phyloP scores from a whole-genome alignment of 1,140 invertebrate species.

The Prorops nasuta region DNA sequence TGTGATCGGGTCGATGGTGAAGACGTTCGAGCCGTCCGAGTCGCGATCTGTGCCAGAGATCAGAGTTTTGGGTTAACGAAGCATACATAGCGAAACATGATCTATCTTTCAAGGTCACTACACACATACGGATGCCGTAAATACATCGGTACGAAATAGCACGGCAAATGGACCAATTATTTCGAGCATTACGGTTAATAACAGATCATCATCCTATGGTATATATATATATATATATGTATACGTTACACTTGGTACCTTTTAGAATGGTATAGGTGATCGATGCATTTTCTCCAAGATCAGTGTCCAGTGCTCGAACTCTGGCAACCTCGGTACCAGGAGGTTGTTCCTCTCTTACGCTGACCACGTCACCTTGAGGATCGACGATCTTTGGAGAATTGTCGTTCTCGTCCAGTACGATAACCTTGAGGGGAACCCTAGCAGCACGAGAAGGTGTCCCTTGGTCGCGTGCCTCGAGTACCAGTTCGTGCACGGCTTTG shows the following conservation, averaged over 20 bases:
- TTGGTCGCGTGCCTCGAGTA: conserved; percentile 82
- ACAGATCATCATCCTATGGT: too few species aligned
- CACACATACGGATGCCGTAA: too few species aligned
- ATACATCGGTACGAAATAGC: too few species aligned
- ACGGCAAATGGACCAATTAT: too few species aligned
- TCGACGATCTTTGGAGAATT: conserved; percentile 86
- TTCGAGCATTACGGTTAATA: too few species aligned
- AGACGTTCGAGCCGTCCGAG: conserved; percentile 79
- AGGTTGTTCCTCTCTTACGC: conserved; percentile 84
- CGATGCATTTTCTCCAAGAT: conserved; percentile 84
- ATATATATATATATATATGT: too few species aligned
- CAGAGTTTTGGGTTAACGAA: too few species aligned
- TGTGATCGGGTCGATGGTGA: conserved; percentile 80
- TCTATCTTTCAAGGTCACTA: too few species aligned
- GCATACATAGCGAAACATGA: too few species aligned
- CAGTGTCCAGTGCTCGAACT: conserved; percentile 82
- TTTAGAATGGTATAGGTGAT: conserved; percentile 84
- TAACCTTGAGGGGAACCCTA: conserved; percentile 71
- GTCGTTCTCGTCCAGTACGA: conserved; percentile 85
- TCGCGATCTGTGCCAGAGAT: conserved; percentile 60
- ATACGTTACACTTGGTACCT: too few species aligned
- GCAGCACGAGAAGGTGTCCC: conserved; percentile 74
- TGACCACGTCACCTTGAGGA: conserved; percentile 82
- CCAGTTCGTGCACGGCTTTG: conserved; percentile 74
- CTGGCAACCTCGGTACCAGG: conserved; percentile 81